Evolutionary conservation across 2,113 vertebrate genomes (phyloP).

Genomic region (Genyomyrus donnyi): DNA sequence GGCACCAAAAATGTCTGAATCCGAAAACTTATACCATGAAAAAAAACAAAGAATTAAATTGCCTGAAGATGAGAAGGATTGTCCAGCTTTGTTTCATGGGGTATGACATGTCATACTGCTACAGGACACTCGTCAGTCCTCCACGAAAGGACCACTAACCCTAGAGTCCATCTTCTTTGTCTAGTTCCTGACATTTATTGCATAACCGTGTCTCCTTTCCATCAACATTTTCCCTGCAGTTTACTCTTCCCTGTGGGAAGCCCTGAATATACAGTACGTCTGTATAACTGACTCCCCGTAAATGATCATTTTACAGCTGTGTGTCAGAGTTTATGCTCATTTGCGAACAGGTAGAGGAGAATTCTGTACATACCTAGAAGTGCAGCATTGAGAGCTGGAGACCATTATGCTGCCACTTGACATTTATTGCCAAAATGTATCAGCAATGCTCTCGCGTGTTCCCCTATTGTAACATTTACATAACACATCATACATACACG

Average conservation of each 20-base stretch:
- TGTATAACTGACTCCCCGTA: neutral
- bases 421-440: neutral
- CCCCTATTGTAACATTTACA: neutral
- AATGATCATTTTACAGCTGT: neutral
- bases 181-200: neutral
- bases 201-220: neutral
- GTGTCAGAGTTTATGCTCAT: neutral
- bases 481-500: neutral
- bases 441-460: neutral
- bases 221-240: neutral
- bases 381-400: neutral
- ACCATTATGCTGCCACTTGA: neutral
- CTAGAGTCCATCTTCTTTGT: neutral
- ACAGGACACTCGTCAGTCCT: neutral
- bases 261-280: neutral
- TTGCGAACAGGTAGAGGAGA: neutral
- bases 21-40: neutral
- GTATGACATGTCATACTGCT: neutral
- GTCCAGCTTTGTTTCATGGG: neutral
- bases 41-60: neutral
- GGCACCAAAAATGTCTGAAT: neutral
- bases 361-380: neutral
- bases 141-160: neutral
- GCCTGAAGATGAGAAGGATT: neutral
- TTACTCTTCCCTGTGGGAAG: neutral